Conservation (phyloP, 1,140 invertebrate species). For the Temnothorax nylanderi region DNA sequence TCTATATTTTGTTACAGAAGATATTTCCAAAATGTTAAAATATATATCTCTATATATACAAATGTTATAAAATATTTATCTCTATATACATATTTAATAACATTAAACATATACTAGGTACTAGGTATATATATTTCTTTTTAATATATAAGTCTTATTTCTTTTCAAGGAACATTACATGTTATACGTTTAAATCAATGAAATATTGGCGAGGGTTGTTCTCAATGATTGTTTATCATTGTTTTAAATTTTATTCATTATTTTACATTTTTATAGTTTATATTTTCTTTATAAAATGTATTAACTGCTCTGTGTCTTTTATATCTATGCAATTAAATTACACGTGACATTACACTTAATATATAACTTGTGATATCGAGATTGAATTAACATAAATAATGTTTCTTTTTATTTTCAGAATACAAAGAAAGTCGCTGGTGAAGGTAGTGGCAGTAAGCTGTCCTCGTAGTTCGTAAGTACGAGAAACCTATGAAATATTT, state of each 20-base stretch:
- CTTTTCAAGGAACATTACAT: background rate
- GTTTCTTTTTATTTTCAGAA: slow-evolving; percentile 23
- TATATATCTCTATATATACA: background rate
- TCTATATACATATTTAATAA: background rate
- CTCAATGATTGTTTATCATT: background rate
- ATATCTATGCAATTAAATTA: background rate
- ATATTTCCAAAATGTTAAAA: slow-evolving; percentile 6
- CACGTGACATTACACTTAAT: background rate
- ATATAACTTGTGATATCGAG: background rate
- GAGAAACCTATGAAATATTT: slow-evolving; percentile 42
- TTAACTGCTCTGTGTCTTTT: background rate
- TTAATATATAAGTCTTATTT: background rate
- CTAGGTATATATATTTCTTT: background rate
- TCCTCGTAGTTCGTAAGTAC: slow-evolving; percentile 32
- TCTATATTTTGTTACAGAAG: background rate
- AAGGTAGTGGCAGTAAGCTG: slow-evolving; percentile 5
- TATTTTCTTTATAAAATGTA: background rate
- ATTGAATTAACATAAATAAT: background rate
- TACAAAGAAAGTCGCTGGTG: background rate
- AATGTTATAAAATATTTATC: background rate
- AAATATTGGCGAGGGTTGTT: background rate
- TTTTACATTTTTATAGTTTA: background rate
- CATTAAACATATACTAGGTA: background rate
- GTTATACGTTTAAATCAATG: background rate
- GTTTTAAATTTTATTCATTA: background rate